Evolutionary conservation across 1,140 invertebrate genomes (phyloP), one percentile per base, ranked within the genome.

Genomic region (Apis dorsata): DNA sequence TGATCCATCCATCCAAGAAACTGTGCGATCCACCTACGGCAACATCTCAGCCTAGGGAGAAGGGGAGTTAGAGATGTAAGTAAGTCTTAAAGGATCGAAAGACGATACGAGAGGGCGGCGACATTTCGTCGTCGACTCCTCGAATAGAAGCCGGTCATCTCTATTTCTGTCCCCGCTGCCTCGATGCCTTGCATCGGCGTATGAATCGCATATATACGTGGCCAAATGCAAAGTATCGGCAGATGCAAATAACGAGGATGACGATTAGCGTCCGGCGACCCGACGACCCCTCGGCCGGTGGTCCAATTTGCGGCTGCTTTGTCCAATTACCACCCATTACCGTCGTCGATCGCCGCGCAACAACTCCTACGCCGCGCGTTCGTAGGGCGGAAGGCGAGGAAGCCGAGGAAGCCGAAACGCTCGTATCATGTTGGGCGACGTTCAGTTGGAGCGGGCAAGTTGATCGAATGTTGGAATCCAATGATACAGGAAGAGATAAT

Each of bases 221-320:
- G 57, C 57, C 72, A 9, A 59, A 49, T 34, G 76, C 63, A 60
- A 34, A 44, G 86, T 79, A 90, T 90, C 83, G 81, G 86, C 85
- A 91, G 88, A 90, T 90, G 89, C 86, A 90, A 90, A 90, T 90
- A 88, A 88, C 86, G 83, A 86, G 79, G 85, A 90, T 83, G 89
- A 90, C 89, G 89, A 90, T 90, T 90, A 85, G 86, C 89, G 89
- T 90, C 83, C 85, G 88, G 89, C 83, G 89, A 88, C 89, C 87
- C 81, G 70, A 62, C 89, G 88, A 89, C 88, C 86, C 80, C 89
- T 81, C 68, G 78, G 78, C 83, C 89, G 90, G 90, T 91, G 90
- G 90, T 91, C 90, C 90, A 91, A 91, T 91, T 91, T 91, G 90
- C 90, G 90, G 90, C 85, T 84, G 89, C 90, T 91, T 91, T 91